phyloP scores from a whole-genome alignment of 2,797 vertebrate genomes.

The Sebastes goodei region DNA sequence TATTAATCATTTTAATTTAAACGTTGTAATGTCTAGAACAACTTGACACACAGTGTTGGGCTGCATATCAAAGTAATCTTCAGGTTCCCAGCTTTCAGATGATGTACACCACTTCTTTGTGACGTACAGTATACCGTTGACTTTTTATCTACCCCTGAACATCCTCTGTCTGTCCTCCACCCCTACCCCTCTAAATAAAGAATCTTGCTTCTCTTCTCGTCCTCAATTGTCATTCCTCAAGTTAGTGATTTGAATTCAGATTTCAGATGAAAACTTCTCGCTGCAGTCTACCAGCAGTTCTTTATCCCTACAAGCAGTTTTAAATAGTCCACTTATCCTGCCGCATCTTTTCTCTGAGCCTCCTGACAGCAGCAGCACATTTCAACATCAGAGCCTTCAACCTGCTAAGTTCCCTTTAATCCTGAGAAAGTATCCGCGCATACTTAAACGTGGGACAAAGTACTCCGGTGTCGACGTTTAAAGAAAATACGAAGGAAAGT shows the following conservation, averaged over 20 bases:
- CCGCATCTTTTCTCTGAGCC: slow-evolving; percentile 21
- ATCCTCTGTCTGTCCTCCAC: too few relatives aligned
- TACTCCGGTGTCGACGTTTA: slow-evolving; percentile 43
- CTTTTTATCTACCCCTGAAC: too few relatives aligned
- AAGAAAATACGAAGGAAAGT: slow-evolving; percentile 55
- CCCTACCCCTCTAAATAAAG: too few relatives aligned
- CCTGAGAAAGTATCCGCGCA: slow-evolving; percentile 55
- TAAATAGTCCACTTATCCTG: slow-evolving; percentile 41
- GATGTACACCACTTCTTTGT: too few relatives aligned
- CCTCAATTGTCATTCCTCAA: background rate
- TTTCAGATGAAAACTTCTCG: background rate
- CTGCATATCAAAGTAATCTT: too few relatives aligned
- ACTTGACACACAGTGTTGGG: rapidly evolving
- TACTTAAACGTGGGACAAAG: slow-evolving; percentile 71
- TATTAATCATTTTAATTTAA: too few relatives aligned
- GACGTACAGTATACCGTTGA: too few relatives aligned
- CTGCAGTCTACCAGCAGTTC: background rate
- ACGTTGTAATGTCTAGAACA: too few relatives aligned
- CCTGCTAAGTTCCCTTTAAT: slow-evolving; percentile 64
- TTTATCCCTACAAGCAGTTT: slow-evolving; percentile 59
- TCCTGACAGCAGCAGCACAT: slow-evolving; percentile 43
- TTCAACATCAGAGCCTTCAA: slow-evolving; percentile 53
- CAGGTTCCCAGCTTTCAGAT: too few relatives aligned
- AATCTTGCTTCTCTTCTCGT: too few relatives aligned
- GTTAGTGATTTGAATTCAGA: background rate